phyloP scores from a whole-genome alignment of 2,113 vertebrate species.

The Sinocyclocheilus maitianheensis region DNA sequence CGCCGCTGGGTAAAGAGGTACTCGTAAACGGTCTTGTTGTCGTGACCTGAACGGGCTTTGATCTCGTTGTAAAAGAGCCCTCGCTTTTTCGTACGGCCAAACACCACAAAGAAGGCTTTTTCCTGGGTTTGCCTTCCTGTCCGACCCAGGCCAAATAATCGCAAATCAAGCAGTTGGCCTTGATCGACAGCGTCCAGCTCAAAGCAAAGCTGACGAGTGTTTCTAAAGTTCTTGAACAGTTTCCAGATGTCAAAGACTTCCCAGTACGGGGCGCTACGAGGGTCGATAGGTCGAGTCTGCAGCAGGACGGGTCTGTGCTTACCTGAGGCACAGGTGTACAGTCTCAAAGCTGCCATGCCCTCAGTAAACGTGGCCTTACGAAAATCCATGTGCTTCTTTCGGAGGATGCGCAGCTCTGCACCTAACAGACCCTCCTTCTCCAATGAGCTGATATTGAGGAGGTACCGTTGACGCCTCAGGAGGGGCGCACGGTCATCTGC shows the following conservation, averaged over 20 bases:
- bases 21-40: slow-evolving; percentile 96
- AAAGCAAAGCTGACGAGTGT: slow-evolving; percentile 88
- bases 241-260: slow-evolving; percentile 97
- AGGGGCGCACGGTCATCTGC: slow-evolving; percentile 84
- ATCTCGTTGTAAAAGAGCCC: slow-evolving; percentile 98
- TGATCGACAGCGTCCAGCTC: slow-evolving; percentile 89
- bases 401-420: slow-evolving; percentile 90
- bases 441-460: slow-evolving; percentile 94
- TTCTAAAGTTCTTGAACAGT: slow-evolving; percentile 86
- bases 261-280: slow-evolving; percentile 82
- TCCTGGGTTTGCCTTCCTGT: slow-evolving; percentile 86
- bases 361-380: slow-evolving; percentile 74
- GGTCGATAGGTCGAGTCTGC: slow-evolving; percentile 79
- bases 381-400: slow-evolving; percentile 80
- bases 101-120: slow-evolving; percentile 92
- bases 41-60: slow-evolving; percentile 92
- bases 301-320: slow-evolving; percentile 81
- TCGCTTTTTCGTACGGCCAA: slow-evolving; percentile 89
- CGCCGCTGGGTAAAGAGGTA: slow-evolving; percentile 94
- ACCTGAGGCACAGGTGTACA: slow-evolving; percentile 86
- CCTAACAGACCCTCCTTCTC: slow-evolving; percentile 92
- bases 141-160: slow-evolving; percentile 86
- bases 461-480: slow-evolving; percentile 88
- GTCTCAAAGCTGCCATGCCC: slow-evolving; percentile 79
- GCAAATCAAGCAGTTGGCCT: slow-evolving; percentile 84